Evolutionary conservation across 2,888 invertebrate species (phyloP), one percentile per base, ranked within the genome.

Genomic region (Brenthis ino): DNA sequence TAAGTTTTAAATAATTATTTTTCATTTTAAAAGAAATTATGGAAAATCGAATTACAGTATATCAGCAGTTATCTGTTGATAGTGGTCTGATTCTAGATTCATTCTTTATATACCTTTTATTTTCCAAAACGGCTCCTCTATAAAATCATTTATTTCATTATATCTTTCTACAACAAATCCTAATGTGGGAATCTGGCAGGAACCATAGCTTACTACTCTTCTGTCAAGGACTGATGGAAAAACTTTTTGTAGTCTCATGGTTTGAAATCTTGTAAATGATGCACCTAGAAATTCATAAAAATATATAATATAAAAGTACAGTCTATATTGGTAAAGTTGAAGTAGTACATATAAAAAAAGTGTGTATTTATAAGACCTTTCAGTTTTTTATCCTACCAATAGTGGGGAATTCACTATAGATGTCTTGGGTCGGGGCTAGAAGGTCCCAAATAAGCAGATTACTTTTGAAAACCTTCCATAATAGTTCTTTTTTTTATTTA

Each of bases 131-230:
- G 95, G 94, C 89, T 99, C 99, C 0, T 97, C 93, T 11, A 98
- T 95, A 88, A 99, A 99, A 73, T 95, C 95, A 84, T 98, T 96
- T 58, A 98, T 96, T 33, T 98, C 97, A 82, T 98, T 96, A 84
- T 97, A 99, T 64, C 99, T 94, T 86, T 99, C 99, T 0, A 99
- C 99, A n/a, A 99, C 99, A 94, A 99, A 99, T 1, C 99, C 99
- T n/a, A 99, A 93, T 0, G 99, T 99, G 6, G 99, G 99, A 86
- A 99, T 99, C 88, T 99, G 99, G 83, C 99, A 99, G 69, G 98
- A 98, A 2, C 99, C 99, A 85, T 99, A 99, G 86, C 99, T 99
- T 58, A 99, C 96, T 2, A 60, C 33, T 13, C 28, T 50, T n/a
- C 6, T 60, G 1, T 51, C 94, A 64, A 97, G 92, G 76, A 94